Base-by-base conservation (phyloP, 1,140 invertebrate species). In the Goniozus legneri region DNA sequence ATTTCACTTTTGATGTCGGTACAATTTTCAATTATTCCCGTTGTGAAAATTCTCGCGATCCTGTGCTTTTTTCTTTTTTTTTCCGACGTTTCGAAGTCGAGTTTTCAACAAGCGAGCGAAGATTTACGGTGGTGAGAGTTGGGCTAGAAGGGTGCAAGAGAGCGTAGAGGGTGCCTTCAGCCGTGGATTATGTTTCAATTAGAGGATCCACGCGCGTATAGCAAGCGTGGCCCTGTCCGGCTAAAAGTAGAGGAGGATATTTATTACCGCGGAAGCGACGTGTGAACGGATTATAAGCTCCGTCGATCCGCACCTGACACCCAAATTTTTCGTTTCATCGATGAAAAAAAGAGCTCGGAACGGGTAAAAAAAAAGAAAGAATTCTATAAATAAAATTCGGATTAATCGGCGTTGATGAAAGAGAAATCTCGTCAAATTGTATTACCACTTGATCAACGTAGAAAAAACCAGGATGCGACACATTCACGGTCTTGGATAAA, bases 151-250 rank as follows among this genome's bases (percentile, higher is more conserved):
- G 37, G 13, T 16, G 19, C 12, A n/a, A 27, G 30, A 36, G 39
- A 34, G 36, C n/a, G 41, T 24, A 40, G 45, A 43, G n/a, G 52
- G 55, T 58, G 62, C 55, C 58, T 62, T 72, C 56, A 62, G 32
- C 45, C 51, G 30, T 40, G 70, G 70, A 73, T 73, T 71, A 73
- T 59, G 39, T 69, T 71, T 67, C 66, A 71, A 73, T 73, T 73
- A 71, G 47, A 57, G 43, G 37, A 50, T 56, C 41, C 45, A 31
- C 56, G n/a, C n/a, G n/a, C n/a, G n/a, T n/a, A n/a, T n/a, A n/a
- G 53, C 32, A 44, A 59, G 49, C 49, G 36, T 39, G 30, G 35
- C 36, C 54, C 49, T n/a, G n/a, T n/a, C n/a, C n/a, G n/a, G n/a
- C n/a, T n/a, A n/a, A n/a, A n/a, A n/a, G n/a, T 52, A 51, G 60